Evolutionary conservation across 2,888 invertebrate genomes (phyloP).

Genomic region (Scelioninae gen. 2): DNA sequence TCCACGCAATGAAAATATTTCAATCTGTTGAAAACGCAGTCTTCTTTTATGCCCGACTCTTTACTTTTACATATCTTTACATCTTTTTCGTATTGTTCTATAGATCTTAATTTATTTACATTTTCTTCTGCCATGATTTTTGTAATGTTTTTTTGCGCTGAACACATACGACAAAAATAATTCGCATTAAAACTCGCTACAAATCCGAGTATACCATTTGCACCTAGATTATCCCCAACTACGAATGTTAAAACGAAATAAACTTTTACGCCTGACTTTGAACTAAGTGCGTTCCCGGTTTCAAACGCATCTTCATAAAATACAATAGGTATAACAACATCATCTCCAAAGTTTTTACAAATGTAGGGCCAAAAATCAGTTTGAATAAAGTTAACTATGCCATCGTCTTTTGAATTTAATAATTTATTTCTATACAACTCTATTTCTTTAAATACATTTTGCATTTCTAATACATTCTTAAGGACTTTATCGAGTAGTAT

Average conservation of each 20-base stretch:
- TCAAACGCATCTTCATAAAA: constrained; percentile 40
- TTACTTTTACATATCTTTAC: neutral
- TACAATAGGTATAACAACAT: constrained; percentile 13
- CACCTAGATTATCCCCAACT: constrained; percentile 50
- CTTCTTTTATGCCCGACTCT: constrained; percentile 19
- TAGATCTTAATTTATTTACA: neutral
- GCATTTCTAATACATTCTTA: constrained; percentile 25
- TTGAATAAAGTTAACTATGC: constrained; percentile 28
- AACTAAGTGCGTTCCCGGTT: constrained; percentile 37
- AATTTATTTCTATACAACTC: constrained; percentile 8
- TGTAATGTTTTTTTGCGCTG: neutral
- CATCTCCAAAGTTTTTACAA: neutral
- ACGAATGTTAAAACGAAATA: constrained; percentile 40
- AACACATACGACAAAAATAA: constrained; percentile 37
- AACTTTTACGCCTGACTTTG: constrained; percentile 43
- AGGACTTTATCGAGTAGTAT: constrained; percentile 27
- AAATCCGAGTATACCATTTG: constrained; percentile 42
- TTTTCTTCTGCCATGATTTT: constrained; percentile 8
- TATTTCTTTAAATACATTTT: constrained; percentile 8
- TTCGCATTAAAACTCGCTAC: constrained; percentile 41
- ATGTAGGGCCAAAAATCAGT: constrained; percentile 30
- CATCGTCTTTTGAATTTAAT: neutral
- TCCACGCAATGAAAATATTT: constrained; percentile 18
- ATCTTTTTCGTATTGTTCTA: constrained; percentile 19
- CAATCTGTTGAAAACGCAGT: constrained; percentile 31